These are phyloP conservation scores for Scalopus aquaticus DNA, from an alignment of 2,113 vertebrate species.

Conservation along the genomic window DNA sequence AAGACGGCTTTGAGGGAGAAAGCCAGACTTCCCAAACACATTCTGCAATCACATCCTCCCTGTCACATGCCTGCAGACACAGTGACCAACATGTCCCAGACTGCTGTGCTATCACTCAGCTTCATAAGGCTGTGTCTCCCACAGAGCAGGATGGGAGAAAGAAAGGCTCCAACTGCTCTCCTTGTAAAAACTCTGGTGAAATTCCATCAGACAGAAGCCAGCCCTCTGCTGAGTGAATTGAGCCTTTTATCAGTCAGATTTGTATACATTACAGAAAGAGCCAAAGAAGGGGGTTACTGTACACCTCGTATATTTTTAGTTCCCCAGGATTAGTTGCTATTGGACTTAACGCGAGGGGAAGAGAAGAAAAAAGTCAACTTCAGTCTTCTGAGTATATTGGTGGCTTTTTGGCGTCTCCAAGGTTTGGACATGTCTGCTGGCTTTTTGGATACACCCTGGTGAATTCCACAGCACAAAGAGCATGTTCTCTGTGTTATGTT, in stretches of 20 bases:
- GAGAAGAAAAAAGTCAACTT: constrained; percentile 48
- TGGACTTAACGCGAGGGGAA: constrained; percentile 58
- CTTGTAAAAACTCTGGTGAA: constrained; percentile 61
- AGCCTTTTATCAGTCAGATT: constrained; percentile 68
- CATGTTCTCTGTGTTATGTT: constrained; percentile 40
- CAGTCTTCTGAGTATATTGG: constrained; percentile 25
- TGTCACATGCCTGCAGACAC: constrained; percentile 70
- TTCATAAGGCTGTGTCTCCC: constrained; percentile 45
- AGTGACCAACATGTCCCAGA: constrained; percentile 57
- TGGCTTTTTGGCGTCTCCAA: constrained; percentile 14
- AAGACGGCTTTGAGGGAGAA: constrained; percentile 73
- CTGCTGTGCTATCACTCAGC: constrained; percentile 65
- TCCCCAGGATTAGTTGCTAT: constrained; percentile 58
- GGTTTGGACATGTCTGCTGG: background rate
- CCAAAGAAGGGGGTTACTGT: constrained; percentile 66
- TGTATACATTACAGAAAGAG: constrained; percentile 70
- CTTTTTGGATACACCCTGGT: background rate
- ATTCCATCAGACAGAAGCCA: constrained; percentile 71
- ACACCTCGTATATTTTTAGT: constrained; percentile 73
- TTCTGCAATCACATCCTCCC: constrained; percentile 54
- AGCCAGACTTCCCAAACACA: constrained; percentile 63
- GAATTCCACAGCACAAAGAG: constrained; percentile 8
- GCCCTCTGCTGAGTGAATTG: constrained; percentile 68
- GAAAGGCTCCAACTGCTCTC: constrained; percentile 51
- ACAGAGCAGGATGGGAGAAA: constrained; percentile 56